Evolutionary conservation across 2,797 vertebrate species (phyloP).

Genomic region (Xiphorhynchus erythropygius): DNA sequence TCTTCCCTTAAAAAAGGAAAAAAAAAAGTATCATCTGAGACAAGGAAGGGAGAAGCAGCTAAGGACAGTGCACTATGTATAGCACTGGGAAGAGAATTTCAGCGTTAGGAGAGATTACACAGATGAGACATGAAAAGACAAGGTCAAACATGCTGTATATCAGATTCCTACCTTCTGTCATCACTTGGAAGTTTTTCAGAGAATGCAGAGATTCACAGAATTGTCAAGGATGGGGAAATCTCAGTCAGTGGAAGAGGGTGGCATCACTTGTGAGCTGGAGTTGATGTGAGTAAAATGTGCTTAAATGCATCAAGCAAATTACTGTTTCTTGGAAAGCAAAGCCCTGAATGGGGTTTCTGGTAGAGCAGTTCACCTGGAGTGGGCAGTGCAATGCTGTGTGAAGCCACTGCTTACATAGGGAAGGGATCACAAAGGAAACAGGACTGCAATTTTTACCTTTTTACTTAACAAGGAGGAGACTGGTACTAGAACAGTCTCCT

Average conservation of each 20-base stretch:
- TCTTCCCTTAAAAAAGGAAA: not conserved
- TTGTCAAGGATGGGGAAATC: not conserved
- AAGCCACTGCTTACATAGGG: not conserved
- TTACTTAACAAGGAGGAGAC: not conserved
- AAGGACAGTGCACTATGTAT: not conserved
- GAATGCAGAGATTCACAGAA: not conserved
- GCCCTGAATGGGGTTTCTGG: not conserved
- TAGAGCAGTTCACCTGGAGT: not conserved
- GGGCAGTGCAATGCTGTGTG: not conserved
- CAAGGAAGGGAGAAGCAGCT: not conserved
- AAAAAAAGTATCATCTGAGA: not conserved
- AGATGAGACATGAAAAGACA: not conserved
- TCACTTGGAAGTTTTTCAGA: conserved; percentile 1
- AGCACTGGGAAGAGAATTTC: not conserved
- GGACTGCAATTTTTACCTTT: not conserved
- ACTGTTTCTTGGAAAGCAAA: not conserved
- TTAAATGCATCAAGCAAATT: not conserved
- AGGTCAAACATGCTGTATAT: not conserved
- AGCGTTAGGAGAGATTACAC: not conserved
- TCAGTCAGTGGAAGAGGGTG: not conserved
- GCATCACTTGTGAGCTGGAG: not conserved
- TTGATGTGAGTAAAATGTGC: not conserved
- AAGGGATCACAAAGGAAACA: not conserved
- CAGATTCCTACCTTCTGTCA: not conserved
- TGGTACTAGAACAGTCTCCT: not conserved